These are phyloP conservation scores for Lasaia peninsularis DNA, from an alignment of 1,140 invertebrate species.

Conservation along the genomic window DNA sequence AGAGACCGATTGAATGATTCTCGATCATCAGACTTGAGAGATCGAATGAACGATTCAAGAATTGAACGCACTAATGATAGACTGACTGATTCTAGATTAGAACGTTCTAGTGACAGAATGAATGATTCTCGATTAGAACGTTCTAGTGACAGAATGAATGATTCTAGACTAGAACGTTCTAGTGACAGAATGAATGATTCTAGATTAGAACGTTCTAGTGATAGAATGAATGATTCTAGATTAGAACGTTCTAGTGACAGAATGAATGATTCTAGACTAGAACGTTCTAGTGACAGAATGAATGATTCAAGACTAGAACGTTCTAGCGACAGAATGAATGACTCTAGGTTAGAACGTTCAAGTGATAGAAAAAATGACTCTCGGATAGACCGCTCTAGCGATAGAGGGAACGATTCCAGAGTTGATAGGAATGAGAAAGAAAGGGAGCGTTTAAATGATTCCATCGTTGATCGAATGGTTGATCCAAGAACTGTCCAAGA, in stretches of 20 bases:
- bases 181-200: conserved; percentile 36
- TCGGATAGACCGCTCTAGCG: conserved; percentile 17
- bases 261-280: conserved; percentile 36
- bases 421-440: conserved; percentile 31
- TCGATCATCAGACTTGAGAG: conserved; percentile 27
- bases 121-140: conserved; percentile 17
- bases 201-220: conserved; percentile 25
- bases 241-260: conserved; percentile 21
- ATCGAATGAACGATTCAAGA: conserved; percentile 33
- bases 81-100: conserved; percentile 37
- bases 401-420: conserved; percentile 35
- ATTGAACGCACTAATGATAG: no score
- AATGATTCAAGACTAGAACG: conserved; percentile 34
- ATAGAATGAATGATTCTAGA: conserved; percentile 21
- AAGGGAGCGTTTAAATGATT: conserved; percentile 29
- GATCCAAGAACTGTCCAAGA: conserved; percentile 21
- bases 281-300: conserved; percentile 26
- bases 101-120: conserved; percentile 17
- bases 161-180: conserved; percentile 27
- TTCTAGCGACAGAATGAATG: conserved; percentile 32
- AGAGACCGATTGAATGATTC: conserved; percentile 33
- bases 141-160: conserved; percentile 30
- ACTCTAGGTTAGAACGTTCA: conserved; percentile 28
- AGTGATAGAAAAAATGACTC: conserved; percentile 32
- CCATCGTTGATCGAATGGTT: conserved; percentile 27